Evolutionary conservation across 2,888 invertebrate species (phyloP).

Genomic region (Brachypterus glaber): DNA sequence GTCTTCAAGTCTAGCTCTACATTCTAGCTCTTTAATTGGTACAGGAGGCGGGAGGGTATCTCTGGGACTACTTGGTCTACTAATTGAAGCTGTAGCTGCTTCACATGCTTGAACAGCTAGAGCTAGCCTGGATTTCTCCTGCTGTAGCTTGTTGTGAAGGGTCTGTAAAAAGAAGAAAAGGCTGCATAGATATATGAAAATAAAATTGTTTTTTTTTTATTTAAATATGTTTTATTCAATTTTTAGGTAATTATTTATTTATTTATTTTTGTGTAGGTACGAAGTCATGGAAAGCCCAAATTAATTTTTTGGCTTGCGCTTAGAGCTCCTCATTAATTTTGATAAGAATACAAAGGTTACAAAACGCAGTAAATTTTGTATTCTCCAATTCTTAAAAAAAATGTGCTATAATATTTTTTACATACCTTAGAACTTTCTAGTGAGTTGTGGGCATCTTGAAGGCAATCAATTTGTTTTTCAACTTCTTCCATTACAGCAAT

Average conservation of each 20-base stretch:
- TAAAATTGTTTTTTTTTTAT: too few relatives aligned
- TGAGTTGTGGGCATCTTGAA: conserved; percentile 61
- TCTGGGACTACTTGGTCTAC: conserved; percentile 80
- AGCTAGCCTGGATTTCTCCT: conserved; percentile 76
- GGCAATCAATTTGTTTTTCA: conserved; percentile 62
- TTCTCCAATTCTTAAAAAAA: too few relatives aligned
- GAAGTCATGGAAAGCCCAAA: too few relatives aligned
- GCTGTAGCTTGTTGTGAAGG: conserved; percentile 79
- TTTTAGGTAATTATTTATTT: too few relatives aligned
- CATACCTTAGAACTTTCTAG: conserved; percentile 68
- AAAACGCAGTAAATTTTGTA: too few relatives aligned
- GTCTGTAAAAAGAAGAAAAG: conserved; percentile 39
- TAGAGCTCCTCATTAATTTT: too few relatives aligned
- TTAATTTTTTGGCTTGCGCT: too few relatives aligned
- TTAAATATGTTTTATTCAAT: too few relatives aligned
- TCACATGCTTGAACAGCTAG: conserved; percentile 88
- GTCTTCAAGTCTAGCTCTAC: conserved; percentile 78
- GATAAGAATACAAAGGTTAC: too few relatives aligned
- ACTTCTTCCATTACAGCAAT: conserved; percentile 64
- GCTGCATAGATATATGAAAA: neutral
- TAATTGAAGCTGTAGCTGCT: conserved; percentile 84
- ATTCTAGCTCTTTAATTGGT: conserved; percentile 74
- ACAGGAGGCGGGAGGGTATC: conserved; percentile 78
- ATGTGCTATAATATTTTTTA: conserved; percentile 12
- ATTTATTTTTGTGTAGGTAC: too few relatives aligned